A percentile compares a stretch with the other conserved stretches of the same genome.
phyloP scores from a whole-genome alignment of 92 coral and sea anemone genomes.

The Porites divaricata region DNA sequence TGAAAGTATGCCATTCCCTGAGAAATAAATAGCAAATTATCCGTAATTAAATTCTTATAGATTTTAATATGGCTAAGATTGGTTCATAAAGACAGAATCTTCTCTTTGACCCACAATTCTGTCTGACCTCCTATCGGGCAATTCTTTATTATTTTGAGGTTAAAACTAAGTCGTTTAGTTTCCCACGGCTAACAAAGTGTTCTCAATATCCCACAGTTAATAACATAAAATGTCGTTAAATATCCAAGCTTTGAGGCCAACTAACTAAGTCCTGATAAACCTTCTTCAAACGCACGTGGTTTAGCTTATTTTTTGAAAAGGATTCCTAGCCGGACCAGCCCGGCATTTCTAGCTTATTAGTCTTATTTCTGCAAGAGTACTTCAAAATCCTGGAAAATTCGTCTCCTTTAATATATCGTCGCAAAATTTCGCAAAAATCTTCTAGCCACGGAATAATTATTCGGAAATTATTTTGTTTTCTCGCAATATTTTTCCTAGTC shows the following conservation, averaged over 20 bases:
- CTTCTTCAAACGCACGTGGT: constrained; percentile 11
- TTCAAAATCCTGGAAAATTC: neutral
- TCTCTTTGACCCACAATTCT: neutral
- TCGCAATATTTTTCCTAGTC: constrained; percentile 15
- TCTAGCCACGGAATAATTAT: neutral
- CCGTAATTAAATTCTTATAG: no score
- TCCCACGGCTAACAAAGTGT: constrained; percentile 31
- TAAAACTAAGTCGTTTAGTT: neutral
- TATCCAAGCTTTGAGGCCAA: constrained; percentile 3
- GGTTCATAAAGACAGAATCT: neutral
- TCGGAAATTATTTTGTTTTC: constrained; percentile 10
- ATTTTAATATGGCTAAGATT: neutral
- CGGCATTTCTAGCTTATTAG: neutral
- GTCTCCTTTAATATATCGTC: neutral
- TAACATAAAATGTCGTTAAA: neutral
- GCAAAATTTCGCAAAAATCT: neutral
- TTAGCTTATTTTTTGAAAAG: neutral
- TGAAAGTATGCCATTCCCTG: no score
- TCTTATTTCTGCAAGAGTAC: neutral
- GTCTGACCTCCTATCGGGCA: neutral
- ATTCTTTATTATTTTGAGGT: neutral
- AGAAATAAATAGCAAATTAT: no score
- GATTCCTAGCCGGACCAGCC: neutral
- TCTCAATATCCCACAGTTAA: constrained; percentile 38
- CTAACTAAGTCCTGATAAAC: constrained; percentile 10